Evolutionary conservation across 2,888 invertebrate species (phyloP).

Genomic region (Lasioglossum villosulum): DNA sequence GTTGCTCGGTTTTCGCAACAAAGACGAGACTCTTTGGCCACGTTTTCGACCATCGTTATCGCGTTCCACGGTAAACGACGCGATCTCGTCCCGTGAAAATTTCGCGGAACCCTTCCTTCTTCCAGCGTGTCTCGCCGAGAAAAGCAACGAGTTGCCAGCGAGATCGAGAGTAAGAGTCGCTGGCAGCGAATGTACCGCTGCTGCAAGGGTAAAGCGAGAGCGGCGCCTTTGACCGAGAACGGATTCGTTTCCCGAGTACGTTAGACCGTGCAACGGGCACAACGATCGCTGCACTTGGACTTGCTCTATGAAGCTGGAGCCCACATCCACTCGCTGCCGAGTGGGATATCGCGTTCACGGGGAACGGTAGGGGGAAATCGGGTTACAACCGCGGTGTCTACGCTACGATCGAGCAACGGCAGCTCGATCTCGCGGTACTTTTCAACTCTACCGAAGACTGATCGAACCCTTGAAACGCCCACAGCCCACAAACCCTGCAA

Average conservation of each 20-base stretch:
- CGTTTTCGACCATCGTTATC: not conserved
- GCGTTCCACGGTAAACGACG: not conserved
- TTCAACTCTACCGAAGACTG: not conserved
- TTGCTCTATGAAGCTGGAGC: constrained; percentile 39
- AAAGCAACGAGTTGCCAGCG: not conserved
- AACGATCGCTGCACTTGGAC: constrained; percentile 59
- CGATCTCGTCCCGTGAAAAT: not conserved
- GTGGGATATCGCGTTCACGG: constrained; percentile 24
- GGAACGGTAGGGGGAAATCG: constrained; percentile 36
- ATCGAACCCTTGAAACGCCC: not conserved
- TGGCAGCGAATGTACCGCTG: not conserved
- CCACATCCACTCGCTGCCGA: not conserved
- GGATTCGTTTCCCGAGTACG: constrained; percentile 34
- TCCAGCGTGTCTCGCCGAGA: not conserved
- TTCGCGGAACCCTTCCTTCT: not conserved
- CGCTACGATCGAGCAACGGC: not conserved
- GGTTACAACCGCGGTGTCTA: constrained; percentile 35
- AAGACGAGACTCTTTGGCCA: not conserved
- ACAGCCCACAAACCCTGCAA: not conserved
- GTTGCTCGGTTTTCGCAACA: not conserved
- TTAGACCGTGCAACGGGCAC: constrained; percentile 23
- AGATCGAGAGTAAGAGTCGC: constrained; percentile 8
- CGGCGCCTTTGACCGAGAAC: constrained; percentile 45
- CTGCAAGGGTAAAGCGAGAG: constrained; percentile 32
- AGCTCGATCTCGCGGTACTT: not conserved